Percentiles rank a stretch among this genome's conserved stretches.
phyloP scores from a whole-genome alignment of 2,797 vertebrate species.

The Leptodactylus fallax region DNA sequence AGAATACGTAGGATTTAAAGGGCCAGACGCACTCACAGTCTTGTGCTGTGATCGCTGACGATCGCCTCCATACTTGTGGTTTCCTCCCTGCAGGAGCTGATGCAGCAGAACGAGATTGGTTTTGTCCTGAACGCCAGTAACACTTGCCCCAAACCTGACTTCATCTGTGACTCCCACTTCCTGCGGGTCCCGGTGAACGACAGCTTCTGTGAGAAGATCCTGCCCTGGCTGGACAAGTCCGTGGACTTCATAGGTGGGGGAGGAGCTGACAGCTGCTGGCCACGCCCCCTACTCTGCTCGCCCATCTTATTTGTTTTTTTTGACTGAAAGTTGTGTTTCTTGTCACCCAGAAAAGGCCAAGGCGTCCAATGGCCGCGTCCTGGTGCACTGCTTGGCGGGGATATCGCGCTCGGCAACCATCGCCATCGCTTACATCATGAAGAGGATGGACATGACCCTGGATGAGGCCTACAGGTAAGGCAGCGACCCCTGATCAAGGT shows the following conservation, averaged over 20 bases:
- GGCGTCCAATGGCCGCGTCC: constrained; percentile 86
- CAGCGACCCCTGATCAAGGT: too few species aligned
- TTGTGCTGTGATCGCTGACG: neutral
- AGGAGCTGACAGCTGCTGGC: too few species aligned
- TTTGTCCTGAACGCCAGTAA: constrained; percentile 94
- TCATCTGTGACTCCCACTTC: constrained; percentile 92
- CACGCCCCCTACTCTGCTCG: neutral
- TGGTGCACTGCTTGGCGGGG: constrained; percentile 97
- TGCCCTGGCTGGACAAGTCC: constrained; percentile 94
- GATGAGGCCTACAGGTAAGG: constrained; percentile 97
- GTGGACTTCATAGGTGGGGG: constrained; percentile 97
- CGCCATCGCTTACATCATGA: constrained; percentile 98
- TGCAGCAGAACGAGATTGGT: constrained; percentile 92
- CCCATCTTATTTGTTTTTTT: neutral
- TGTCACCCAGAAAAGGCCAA: constrained; percentile 89
- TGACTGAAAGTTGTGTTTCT: neutral
- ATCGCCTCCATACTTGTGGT: neutral
- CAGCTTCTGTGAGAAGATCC: constrained; percentile 97
- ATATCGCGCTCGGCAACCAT: constrained; percentile 97
- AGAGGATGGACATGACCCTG: constrained; percentile 94
- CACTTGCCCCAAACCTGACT: constrained; percentile 95
- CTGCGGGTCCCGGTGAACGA: constrained; percentile 94
- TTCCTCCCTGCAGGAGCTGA: constrained; percentile 83
- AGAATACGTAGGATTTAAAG: too few species aligned
- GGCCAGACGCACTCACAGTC: too few species aligned